Evolutionary conservation across 2,113 vertebrate genomes (phyloP).

Genomic region (Semicossyphus pulcher): DNA sequence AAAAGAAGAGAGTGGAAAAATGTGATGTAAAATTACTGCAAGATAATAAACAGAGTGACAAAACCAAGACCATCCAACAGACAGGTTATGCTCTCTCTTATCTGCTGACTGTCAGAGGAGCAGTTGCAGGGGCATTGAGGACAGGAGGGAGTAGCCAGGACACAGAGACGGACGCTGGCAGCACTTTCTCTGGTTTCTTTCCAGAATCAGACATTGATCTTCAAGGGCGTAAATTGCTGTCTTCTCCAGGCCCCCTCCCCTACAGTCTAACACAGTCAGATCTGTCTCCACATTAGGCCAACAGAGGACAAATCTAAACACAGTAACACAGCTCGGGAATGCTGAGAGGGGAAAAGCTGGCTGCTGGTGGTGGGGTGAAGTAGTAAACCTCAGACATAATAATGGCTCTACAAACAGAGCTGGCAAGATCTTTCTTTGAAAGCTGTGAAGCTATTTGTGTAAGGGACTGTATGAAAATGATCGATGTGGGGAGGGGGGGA

Average conservation of each 20-base stretch:
- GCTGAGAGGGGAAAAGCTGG: neutral
- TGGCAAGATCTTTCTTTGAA: neutral
- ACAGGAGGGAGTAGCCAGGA: slow-evolving; percentile 51
- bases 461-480: neutral
- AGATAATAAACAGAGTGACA: slow-evolving; percentile 9
- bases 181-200: slow-evolving; percentile 56
- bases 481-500: neutral
- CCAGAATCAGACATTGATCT: slow-evolving; percentile 58
- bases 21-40: neutral
- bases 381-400: slow-evolving; percentile 4
- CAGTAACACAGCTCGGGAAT: slow-evolving; percentile 5
- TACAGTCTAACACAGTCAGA: slow-evolving; percentile 2
- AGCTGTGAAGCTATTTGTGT: neutral
- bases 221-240: slow-evolving; percentile 30
- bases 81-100: neutral
- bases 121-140: slow-evolving; percentile 27
- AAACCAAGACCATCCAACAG: slow-evolving; percentile 20
- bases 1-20: neutral
- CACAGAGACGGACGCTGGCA: slow-evolving; percentile 29
- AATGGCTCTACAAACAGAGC: neutral
- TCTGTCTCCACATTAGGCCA: slow-evolving; percentile 1
- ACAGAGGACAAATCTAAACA: slow-evolving; percentile 30
- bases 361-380: neutral
- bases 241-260: slow-evolving; percentile 5
- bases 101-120: slow-evolving; percentile 35